These are phyloP conservation scores for Caradrina clavipalpis DNA, from an alignment of 2,888 invertebrate genomes.

Conservation along the genomic window DNA sequence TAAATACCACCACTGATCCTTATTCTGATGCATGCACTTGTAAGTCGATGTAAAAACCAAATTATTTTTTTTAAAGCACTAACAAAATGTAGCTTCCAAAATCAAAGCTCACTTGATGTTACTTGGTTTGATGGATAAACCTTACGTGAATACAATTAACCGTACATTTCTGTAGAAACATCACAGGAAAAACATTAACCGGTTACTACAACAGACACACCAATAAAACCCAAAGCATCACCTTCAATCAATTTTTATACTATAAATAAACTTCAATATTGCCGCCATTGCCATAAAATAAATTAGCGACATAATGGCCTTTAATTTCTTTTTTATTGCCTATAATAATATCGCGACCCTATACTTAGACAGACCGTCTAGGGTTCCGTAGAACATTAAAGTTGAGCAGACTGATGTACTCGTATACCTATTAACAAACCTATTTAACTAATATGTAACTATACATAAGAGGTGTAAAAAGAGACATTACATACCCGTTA, in stretches of 20 bases:
- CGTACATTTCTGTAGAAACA: not conserved
- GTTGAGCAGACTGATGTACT: constrained; percentile 25
- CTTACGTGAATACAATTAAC: too few relatives aligned
- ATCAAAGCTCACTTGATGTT: too few relatives aligned
- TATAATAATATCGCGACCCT: constrained; percentile 67
- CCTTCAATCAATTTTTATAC: constrained; percentile 42
- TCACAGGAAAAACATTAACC: not conserved
- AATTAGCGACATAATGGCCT: constrained; percentile 68
- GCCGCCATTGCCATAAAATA: constrained; percentile 63
- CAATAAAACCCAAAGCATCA: constrained; percentile 32
- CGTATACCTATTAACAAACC: constrained; percentile 24
- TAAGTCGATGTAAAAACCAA: too few relatives aligned
- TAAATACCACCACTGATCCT: too few relatives aligned
- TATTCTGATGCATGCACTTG: too few relatives aligned
- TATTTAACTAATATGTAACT: not conserved
- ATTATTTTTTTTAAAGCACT: too few relatives aligned
- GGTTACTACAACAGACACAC: constrained; percentile 14
- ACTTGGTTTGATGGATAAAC: too few relatives aligned
- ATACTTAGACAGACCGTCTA: constrained; percentile 50
- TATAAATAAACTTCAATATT: constrained; percentile 57
- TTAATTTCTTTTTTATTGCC: constrained; percentile 74
- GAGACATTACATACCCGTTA: too few relatives aligned
- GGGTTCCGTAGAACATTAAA: constrained; percentile 48
- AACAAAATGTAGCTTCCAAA: too few relatives aligned
- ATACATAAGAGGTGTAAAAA: too few relatives aligned